Conservation (phyloP, 2,888 invertebrate genomes). For the Polymixis lichenea region DNA sequence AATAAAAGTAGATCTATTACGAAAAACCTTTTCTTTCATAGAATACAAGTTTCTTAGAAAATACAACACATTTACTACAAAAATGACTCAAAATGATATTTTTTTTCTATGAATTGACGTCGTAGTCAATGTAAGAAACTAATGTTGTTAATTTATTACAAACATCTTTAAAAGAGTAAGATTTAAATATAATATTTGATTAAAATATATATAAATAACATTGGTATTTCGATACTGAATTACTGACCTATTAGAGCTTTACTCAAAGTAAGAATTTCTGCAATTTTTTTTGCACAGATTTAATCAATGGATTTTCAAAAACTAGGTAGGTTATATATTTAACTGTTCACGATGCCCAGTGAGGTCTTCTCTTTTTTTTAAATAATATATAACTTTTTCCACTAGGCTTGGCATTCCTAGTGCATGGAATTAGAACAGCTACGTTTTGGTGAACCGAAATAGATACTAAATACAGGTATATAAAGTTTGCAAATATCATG, state of each 20-base stretch:
- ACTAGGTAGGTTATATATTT: no score
- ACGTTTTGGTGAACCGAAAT: background rate
- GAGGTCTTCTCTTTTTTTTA: no score
- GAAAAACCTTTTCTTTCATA: background rate
- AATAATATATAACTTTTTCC: no score
- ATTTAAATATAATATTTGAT: background rate
- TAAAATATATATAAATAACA: no score
- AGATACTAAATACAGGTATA: background rate
- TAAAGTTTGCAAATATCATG: background rate
- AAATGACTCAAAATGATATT: no score
- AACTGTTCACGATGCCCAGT: no score
- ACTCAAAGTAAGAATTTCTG: no score
- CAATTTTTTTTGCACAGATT: no score
- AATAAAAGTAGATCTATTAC: slow-evolving; percentile 9
- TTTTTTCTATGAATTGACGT: background rate
- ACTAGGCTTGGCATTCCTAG: background rate
- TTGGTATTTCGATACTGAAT: no score
- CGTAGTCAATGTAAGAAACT: background rate
- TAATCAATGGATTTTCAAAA: no score
- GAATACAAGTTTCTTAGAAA: background rate
- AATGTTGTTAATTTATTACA: background rate
- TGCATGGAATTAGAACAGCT: background rate
- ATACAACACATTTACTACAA: background rate
- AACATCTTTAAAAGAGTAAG: background rate
- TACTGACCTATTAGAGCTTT: no score